Base-by-base conservation (phyloP, 2,113 vertebrate species). In the Fulica atra region DNA sequence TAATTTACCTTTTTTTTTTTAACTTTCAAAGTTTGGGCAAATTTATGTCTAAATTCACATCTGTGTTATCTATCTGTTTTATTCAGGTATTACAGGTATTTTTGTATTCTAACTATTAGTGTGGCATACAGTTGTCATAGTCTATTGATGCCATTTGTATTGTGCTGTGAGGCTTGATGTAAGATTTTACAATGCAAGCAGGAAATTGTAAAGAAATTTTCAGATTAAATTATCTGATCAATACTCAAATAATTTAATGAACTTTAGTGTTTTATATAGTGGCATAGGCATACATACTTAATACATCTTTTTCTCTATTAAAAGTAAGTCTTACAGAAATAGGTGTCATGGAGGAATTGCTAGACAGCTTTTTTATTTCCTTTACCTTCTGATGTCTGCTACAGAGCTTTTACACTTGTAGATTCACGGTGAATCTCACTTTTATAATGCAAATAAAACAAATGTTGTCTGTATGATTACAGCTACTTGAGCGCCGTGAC, bases 21-120 rank as follows among this genome's bases (percentile, higher is more conserved):
- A 87, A 94, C 94, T 97, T 97, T 66, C 35, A 93, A 96, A 97
- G 76, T 97, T 95, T 92, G 28, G 29, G 16, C n/a, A 97, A 91
- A 91, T 92, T 95, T 96, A 77, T 96, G 19, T 53, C 51, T 64
- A 57, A 78, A 74, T 79, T 70, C 56, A 15, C 71, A 61, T 54
- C 57, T 77, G 13, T 86, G 12, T 71, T 79, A 82, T 36, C 71
- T 70, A 15, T 50, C n/a, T 70, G 68, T 81, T 48, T 23, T 48
- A 84, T 92, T 79, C 24, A 63, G 51, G 6, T 59, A 38, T 61
- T 91, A 46, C 64, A 94, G 36, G 11, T 87, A 84, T 60, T 89
- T 92, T 81, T 77, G 17, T 72, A 61, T 65, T 66, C 50, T 70
- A 64, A 53, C 35, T 71, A 15, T 69, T 63, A 42, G 18, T 35